Base-by-base conservation (phyloP, 2,888 invertebrate genomes). In the Nephrocerus scutellatus region DNA sequence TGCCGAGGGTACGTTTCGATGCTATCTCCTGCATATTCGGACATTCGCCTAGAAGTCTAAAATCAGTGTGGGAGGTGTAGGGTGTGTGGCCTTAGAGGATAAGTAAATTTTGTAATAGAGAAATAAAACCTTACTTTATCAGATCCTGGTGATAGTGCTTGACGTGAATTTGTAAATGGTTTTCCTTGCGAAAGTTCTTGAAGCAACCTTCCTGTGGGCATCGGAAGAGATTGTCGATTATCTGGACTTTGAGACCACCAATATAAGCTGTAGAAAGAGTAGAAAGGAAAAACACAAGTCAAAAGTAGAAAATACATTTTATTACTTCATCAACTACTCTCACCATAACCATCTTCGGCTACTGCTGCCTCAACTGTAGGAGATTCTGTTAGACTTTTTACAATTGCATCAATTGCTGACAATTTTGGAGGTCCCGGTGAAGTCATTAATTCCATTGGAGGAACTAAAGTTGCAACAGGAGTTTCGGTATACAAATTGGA, bases 101-200 rank as follows among this genome's bases (percentile, higher is more conserved):
- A 22, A 22, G 10, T 22, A 10, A 22, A 10, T 22, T 7, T 22
- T 7, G 22, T 22, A 8, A 8, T 22, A 8, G 13, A 10, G 10
- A 26, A 26, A 10, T 14, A 10, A 26, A 10, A 6, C 6, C 56
- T 53, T 51, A 78, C 62, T 83, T 80, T 3, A 78, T 76, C 41
- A 84, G 74, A 48, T 88, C 85, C 3, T 81, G 78, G 67, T 93
- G 95, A 65, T 93, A 93, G 64, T 95, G 92, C 58, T 93, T 93
- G 26, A 93, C 84, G 62, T 95, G 95, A 79, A 91, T 92, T 70
- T 86, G 84, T 7, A 95, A 71, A 33, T 93, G 75, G 46, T 85
- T 89, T 59, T 91, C 89, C 60, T 91, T 91, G 5, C 95, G 76
- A 62, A 92, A 95, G 52, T 82, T 84, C 67, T 95, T 95, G 34